Base-by-base conservation (phyloP, 2,113 vertebrate genomes). In the Austrofundulus limnaeus region DNA sequence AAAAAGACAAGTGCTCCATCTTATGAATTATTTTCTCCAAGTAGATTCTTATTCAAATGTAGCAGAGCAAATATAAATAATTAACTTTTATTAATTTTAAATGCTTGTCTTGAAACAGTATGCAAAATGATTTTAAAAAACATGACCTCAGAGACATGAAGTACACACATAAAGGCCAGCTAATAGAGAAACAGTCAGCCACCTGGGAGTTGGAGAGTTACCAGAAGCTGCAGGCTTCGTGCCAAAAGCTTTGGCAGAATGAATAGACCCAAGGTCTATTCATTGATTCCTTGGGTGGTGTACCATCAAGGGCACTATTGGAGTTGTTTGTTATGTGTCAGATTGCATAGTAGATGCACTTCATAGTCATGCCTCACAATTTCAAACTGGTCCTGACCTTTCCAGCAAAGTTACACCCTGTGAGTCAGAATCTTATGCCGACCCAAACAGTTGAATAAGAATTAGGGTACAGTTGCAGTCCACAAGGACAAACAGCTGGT, bases 241-340 rank as follows among this genome's bases (percentile, higher is more conserved):
- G 83, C 83, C 78, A 85, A 60, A 63, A 64, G 66, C 59, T 49
- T 57, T 0, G 24, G 70, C 28, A 51, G 71, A 75, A 66, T 78
- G 69, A 81, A 76, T 58, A 63, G 23, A 78, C 65, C 65, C 67
- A 73, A 76, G 80, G 81, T 76, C 66, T 74, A 20, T 46, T 76
- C 72, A 87, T 83, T 67, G 81, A 87, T 86, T 79, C 72, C 60
- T 59, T 38, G 53, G 49, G 57, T 65, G 66, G 59, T 51, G 54
- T 46, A 42, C 53, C 62, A 78, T 78, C 75, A 68, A 73, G 73
- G 82, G 66, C 68, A 49, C 52, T 46, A 69, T 37, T 70, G 80
- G 51, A 78, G 72, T 69, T 85, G 70, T 81, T 86, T 80, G 82
- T 76, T 81, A 76, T 71, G 51, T 82, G 71, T 84, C 75, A 78